Conservation (phyloP, 2,888 invertebrate species). For the Drosophila antonietae region DNA sequence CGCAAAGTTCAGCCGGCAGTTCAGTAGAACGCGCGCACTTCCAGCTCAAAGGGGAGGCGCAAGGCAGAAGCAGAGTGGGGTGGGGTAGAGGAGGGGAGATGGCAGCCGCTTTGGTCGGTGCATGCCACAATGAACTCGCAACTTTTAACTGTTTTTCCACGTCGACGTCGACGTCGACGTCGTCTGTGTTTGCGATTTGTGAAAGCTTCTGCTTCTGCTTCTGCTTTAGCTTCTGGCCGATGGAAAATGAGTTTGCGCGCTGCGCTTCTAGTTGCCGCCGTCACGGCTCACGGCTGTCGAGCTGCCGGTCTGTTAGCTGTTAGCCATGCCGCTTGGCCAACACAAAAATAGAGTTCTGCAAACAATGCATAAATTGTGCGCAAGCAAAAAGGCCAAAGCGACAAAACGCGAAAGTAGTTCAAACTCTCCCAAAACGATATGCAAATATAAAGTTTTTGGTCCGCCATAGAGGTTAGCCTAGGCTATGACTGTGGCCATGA, state of each 20-base stretch:
- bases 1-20: slow-evolving; percentile 65
- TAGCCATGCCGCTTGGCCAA: slow-evolving; percentile 58
- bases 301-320: slow-evolving; percentile 12
- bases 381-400: slow-evolving; percentile 58
- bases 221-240: slow-evolving; percentile 29
- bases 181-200: slow-evolving; percentile 72
- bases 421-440: slow-evolving; percentile 50
- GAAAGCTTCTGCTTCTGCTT: slow-evolving; percentile 64
- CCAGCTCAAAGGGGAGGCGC: neutral
- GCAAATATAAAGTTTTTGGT: slow-evolving; percentile 34
- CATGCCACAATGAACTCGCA: slow-evolving; percentile 80
- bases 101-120: slow-evolving; percentile 52
- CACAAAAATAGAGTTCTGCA: slow-evolving; percentile 50
- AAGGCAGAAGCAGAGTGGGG: neutral
- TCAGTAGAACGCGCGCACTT: slow-evolving; percentile 50
- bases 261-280: slow-evolving; percentile 50
- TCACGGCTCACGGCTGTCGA: slow-evolving; percentile 41
- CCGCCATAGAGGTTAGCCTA: neutral
- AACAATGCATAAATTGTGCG: slow-evolving; percentile 76
- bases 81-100: neutral
- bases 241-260: slow-evolving; percentile 63
- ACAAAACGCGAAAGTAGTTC: slow-evolving; percentile 70
- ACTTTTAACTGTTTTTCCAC: slow-evolving; percentile 73
- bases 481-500: neutral
- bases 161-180: slow-evolving; percentile 33